Evolutionary conservation across 2,888 invertebrate genomes (phyloP), one percentile per base, ranked within the genome.

Genomic region (Drosophila austrosaltans): DNA sequence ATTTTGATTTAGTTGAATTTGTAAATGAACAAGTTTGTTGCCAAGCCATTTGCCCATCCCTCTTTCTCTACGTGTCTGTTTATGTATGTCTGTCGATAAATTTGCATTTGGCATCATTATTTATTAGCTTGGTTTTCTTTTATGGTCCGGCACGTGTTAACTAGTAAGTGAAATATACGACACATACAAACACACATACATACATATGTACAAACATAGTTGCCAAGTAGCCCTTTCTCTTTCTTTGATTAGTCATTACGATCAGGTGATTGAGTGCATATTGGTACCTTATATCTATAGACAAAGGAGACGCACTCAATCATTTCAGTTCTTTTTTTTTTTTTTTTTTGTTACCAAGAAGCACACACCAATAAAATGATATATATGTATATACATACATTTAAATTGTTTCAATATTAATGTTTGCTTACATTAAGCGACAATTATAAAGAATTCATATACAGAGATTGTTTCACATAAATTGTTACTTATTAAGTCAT

Each of bases 231-330:
- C 53, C 57, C 72, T 36, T 44, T 73, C 72, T 72, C 72, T 73
- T 54, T 72, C 72, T 7, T 10, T 1, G 16, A 8, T 72, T 12
- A 30, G 30, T 39, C 57, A 36, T 39, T 39, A n/a, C 8, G 39
- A 71, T 71, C 67, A 75, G 66, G 76, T 73, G 64, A 57, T 63
- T 66, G 64, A 57, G 60, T 63, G 66, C 48, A 64, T 74, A 66
- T 53, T 59, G 3, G 3, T 67, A 44, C 56, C n/a, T 69, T 36
- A 10, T 20, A 42, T 64, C 58, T 68, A 70, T 67, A 77, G n/a
- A 59, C 65, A 58, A 59, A 59, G 66, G 73, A 72, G 77, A 83
- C 78, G 59, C 75, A 77, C 78, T 87, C 81, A 81, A 88, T 88
- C 84, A 84, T 81, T 72, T 82, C 86, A 79, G 72, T 16, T 16